phyloP scores from a whole-genome alignment of 2,797 vertebrate genomes.

The Falco novaeseelandiae region DNA sequence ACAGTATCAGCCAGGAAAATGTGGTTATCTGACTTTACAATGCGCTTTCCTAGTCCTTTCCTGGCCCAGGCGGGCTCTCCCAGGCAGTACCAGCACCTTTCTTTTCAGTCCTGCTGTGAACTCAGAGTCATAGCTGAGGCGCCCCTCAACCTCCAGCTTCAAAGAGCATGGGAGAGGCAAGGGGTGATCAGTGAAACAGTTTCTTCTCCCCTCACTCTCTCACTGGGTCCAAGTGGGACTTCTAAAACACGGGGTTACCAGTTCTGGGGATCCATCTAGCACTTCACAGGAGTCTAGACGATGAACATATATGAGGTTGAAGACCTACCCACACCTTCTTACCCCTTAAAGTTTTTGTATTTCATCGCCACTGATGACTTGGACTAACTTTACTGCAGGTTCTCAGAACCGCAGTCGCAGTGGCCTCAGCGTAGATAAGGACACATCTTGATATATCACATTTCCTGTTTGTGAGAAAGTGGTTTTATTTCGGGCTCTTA shows the following conservation, averaged over 20 bases:
- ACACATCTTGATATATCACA: accelerated
- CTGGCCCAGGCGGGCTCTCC: not conserved
- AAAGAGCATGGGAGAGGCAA: not conserved
- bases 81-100: not conserved
- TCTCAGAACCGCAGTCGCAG: not conserved
- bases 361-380: not conserved
- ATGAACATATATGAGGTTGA: not conserved
- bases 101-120: not conserved
- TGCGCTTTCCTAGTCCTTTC: not conserved
- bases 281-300: not conserved
- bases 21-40: not conserved
- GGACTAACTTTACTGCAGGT: not conserved
- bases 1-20: not conserved
- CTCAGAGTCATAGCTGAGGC: not conserved
- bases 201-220: not conserved
- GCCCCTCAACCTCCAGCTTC: not conserved
- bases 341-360: not conserved
- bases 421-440: not conserved
- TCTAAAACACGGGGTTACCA: not conserved
- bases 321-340: not conserved
- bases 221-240: not conserved
- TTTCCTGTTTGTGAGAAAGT: not conserved
- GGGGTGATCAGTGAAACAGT: not conserved
- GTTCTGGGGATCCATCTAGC: not conserved
- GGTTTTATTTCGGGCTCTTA: not conserved